Base-by-base conservation (phyloP, 2,888 invertebrate genomes). In the Matsumyia berberina region DNA sequence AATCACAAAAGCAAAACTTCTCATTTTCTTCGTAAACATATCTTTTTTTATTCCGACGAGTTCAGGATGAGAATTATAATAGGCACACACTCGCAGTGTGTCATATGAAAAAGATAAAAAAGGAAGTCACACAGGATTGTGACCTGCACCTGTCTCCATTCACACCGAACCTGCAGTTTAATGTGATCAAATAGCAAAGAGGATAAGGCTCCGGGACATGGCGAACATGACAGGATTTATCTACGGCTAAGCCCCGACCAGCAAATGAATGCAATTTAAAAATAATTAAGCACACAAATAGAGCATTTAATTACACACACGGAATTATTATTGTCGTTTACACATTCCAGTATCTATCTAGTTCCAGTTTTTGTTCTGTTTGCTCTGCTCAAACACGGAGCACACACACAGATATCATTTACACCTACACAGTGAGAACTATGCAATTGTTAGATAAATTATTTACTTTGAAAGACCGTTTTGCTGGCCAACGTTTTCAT, bases 271-370 rank as follows among this genome's bases (percentile, higher is more conserved):
- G 85, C 53, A 74, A 79, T 85, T 79, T 69, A 66, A 85, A 79
- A 79, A 85, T 85, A 85, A 85, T 80, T 74, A 85, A 74, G 62
- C 79, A 58, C 74, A 70, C 62, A 67, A 67, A 73, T 69, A 73
- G 31, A 72, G 66, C 67, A 70, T 79, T 74, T 69, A 60, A 85
- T 74, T 70, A 39, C 58, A 74, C 19, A 19, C 44, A 5, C n/a
- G 51, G 15, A 35, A 60, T 58, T 74, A 53, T 73, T 60, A 64
- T 64, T 69, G 76, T 64, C 69, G 46, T 62, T 67, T 57, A 37
- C 55, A 74, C 42, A 53, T 29, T 24, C 35, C 15, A 17, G 51
- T 42, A 3, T 24, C 53, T 42, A 3, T 24, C 53, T n/a, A 7
- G 51, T 58, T 12, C 53, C 42, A 5, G 39, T 64, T 78, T 44